Conservation (phyloP, 2,888 invertebrate genomes). For the Melinaea menophilus region DNA sequence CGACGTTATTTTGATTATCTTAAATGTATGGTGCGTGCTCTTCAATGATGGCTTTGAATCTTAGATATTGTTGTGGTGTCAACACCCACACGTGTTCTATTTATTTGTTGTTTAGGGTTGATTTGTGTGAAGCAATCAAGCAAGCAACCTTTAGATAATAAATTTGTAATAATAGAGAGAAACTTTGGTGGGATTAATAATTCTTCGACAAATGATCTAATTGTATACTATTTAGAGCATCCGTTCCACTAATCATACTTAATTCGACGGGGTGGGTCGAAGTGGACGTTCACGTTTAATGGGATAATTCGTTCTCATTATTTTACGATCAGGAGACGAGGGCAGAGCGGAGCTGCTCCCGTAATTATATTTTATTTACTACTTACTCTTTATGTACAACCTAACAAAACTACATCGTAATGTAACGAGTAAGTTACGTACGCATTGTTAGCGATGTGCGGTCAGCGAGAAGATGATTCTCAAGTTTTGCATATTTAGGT, state of each 20-base stretch:
- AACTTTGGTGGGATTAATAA: not conserved
- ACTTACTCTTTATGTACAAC: too few relatives aligned
- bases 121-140: too few relatives aligned
- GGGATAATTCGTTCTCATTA: constrained; percentile 60
- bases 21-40: too few relatives aligned
- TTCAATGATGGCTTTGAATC: constrained; percentile 37
- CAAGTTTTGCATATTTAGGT: constrained; percentile 41
- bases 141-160: too few relatives aligned
- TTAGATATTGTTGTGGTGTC: constrained; percentile 56
- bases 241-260: constrained; percentile 29
- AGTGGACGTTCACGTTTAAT: constrained; percentile 43
- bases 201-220: constrained; percentile 26
- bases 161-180: too few relatives aligned
- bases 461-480: constrained; percentile 15
- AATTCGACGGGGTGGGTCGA: constrained; percentile 35
- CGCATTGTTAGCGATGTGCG: not conserved
- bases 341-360: constrained; percentile 36
- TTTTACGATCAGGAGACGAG: constrained; percentile 48
- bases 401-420: too few relatives aligned
- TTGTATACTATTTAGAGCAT: constrained; percentile 29
- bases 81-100: constrained; percentile 53
- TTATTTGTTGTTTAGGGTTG: too few relatives aligned
- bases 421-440: not conserved
- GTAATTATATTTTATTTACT: too few relatives aligned
- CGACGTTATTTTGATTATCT: too few relatives aligned